Base-by-base conservation (phyloP, 2,888 invertebrate genomes). In the Lutraria lutraria region DNA sequence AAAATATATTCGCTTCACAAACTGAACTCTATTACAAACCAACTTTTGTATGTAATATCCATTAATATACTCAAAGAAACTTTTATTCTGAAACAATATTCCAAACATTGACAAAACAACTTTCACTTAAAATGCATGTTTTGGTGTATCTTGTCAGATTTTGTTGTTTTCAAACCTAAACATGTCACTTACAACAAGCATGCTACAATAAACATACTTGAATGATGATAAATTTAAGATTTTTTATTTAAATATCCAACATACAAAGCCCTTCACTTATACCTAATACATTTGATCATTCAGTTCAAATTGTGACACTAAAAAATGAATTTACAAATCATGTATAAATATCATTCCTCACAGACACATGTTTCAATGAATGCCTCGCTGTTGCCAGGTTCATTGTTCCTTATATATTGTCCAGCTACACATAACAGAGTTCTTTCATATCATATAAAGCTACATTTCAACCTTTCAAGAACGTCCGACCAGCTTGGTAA, bases 81-180 rank as follows among this genome's bases (percentile, higher is more conserved):
- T 19, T 21, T 16, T 10, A n/a, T 68, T 68, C 25, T 68, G n/a
- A 68, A 8, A 25, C n/a, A 25, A 13, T 25, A 68, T 68, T 68
- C 63, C n/a, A 68, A 68, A 68, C 63, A 25, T 8, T n/a, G 63
- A 25, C 63, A 68, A 68, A 68, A 68, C 25, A 12, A 25, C 63
- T 68, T 68, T 68, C 63, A 68, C 63, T 68, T 68, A 25, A 68
- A 25, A 25, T 68, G 63, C 21, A n/a, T 68, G 63, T 68, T 68
- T 68, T 25, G 63, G 13, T 68, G 63, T 68, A 68, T 68, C 63
- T 68, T 68, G 63, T 68, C 63, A 68, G 63, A 68, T 68, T 68
- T 25, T 68, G 63, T 68, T 68, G n/a, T 25, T 6, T 25, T 68
- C 12, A 25, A n/a, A 63, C n/a, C n/a, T 25, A 68, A 68, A 68